These are phyloP conservation scores for Drosophila suboccidentalis DNA, from an alignment of 2,888 invertebrate species.

Conservation along the genomic window DNA sequence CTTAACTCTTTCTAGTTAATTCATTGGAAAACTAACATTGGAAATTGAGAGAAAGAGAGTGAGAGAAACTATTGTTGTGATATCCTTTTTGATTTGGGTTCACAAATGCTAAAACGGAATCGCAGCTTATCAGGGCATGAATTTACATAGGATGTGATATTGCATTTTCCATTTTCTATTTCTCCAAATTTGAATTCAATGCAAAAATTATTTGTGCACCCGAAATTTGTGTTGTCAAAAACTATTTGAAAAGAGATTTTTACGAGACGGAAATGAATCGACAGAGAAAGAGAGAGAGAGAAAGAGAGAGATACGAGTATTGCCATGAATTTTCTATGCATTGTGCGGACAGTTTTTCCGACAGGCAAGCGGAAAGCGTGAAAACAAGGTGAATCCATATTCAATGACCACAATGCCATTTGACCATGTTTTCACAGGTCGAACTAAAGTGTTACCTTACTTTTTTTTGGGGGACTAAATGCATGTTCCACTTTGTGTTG, in stretches of 20 bases:
- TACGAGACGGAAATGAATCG: slow-evolving; percentile 23
- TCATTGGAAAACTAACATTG: background rate
- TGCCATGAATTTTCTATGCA: slow-evolving; percentile 13
- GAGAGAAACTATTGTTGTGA: background rate
- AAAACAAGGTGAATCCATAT: slow-evolving; percentile 28
- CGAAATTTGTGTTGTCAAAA: slow-evolving; percentile 6
- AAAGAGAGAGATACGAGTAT: background rate
- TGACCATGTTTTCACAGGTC: slow-evolving; percentile 3
- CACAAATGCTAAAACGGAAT: slow-evolving; percentile 21
- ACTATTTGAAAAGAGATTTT: slow-evolving; percentile 20
- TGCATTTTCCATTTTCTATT: slow-evolving; percentile 8
- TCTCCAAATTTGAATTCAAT: slow-evolving; percentile 16
- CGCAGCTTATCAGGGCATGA: slow-evolving; percentile 28
- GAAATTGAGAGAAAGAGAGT: background rate
- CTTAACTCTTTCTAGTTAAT: background rate
- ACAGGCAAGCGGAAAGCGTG: slow-evolving; percentile 18
- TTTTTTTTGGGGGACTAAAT: background rate
- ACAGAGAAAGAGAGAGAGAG: background rate
- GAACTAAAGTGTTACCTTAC: slow-evolving; percentile 15
- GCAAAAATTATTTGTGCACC: slow-evolving; percentile 17
- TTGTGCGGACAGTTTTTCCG: slow-evolving; percentile 11
- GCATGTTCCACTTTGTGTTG: slow-evolving; percentile 14
- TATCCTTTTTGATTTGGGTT: slow-evolving; percentile 4
- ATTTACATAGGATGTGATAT: slow-evolving; percentile 37
- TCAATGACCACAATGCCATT: slow-evolving; percentile 19